These are phyloP conservation scores for Epicauta chinensis DNA, from an alignment of 1,140 invertebrate species.

Conservation along the genomic window DNA sequence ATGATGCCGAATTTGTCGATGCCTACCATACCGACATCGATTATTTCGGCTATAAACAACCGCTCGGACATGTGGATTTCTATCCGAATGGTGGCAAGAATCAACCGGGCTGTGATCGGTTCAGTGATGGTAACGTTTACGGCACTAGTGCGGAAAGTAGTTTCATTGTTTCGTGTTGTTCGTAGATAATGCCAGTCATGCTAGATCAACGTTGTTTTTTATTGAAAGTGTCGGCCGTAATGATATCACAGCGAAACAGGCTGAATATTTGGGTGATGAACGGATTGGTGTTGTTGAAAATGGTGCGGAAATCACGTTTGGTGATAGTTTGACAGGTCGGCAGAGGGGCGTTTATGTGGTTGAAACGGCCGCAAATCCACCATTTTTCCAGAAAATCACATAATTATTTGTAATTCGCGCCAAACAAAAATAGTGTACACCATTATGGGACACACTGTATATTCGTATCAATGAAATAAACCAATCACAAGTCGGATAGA, in stretches of 20 bases:
- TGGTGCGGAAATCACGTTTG: slow-evolving; percentile 8
- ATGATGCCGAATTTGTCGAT: slow-evolving; percentile 81
- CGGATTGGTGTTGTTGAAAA: slow-evolving; percentile 17
- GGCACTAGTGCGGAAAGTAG: not conserved
- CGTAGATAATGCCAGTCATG: slow-evolving; percentile 29
- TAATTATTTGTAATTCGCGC: too few relatives aligned
- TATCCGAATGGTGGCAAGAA: slow-evolving; percentile 60
- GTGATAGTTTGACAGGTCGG: not conserved
- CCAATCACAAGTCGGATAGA: too few relatives aligned
- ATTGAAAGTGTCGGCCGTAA: slow-evolving; percentile 37
- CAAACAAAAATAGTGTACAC: too few relatives aligned
- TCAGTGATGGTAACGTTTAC: not conserved
- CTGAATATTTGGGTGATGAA: slow-evolving; percentile 14
- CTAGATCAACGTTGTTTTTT: slow-evolving; percentile 22
- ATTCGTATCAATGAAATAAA: too few relatives aligned
- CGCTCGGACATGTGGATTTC: slow-evolving; percentile 66
- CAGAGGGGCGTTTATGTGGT: too few relatives aligned
- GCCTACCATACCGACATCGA: slow-evolving; percentile 70
- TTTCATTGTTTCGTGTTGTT: not conserved
- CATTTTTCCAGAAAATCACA: not conserved
- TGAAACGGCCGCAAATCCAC: too few relatives aligned
- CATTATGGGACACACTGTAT: too few relatives aligned
- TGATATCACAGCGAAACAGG: slow-evolving; percentile 38
- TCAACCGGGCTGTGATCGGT: slow-evolving; percentile 48
- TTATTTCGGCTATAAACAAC: slow-evolving; percentile 44